Percentiles rank a stretch among this genome's conserved stretches.
phyloP scores from a whole-genome alignment of 2,888 invertebrate genomes.

The Salticus scenicus region DNA sequence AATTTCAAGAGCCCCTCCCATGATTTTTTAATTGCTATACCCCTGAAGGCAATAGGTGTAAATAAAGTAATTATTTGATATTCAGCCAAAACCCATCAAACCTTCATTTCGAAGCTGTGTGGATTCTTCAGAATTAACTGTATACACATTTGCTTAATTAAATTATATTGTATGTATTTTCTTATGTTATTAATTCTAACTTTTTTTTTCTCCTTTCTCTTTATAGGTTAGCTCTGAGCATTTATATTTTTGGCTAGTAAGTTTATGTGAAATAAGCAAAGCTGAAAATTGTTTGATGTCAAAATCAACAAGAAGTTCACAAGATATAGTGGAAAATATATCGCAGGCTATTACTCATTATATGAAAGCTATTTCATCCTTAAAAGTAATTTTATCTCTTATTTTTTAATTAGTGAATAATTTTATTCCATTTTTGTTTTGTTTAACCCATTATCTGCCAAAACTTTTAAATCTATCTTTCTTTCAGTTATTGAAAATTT shows the following conservation, averaged over 20 bases:
- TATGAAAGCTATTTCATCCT: slow-evolving; percentile 81
- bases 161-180: not conserved
- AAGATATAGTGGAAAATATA: slow-evolving; percentile 75
- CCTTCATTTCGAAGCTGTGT: too few species aligned
- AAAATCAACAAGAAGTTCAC: slow-evolving; percentile 65
- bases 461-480: too few species aligned
- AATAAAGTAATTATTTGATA: too few species aligned
- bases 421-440: not conserved
- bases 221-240: slow-evolving; percentile 86
- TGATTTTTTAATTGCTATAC: too few species aligned
- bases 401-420: not conserved
- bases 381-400: slow-evolving; percentile 77
- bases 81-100: too few species aligned
- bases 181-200: slow-evolving; percentile 1
- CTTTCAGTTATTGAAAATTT: too few species aligned
- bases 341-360: slow-evolving; percentile 80
- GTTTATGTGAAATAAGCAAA: slow-evolving; percentile 80
- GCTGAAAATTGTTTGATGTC: slow-evolving; percentile 76
- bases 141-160: too few species aligned
- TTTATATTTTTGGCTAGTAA: slow-evolving; percentile 90
- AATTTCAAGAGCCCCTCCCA: too few species aligned
- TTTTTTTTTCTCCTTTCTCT: not conserved
- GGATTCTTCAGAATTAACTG: too few species aligned
- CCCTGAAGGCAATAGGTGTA: too few species aligned
- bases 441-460: too few species aligned